phyloP scores from a whole-genome alignment of 1,140 invertebrate species.

The Batillaria attramentaria region DNA sequence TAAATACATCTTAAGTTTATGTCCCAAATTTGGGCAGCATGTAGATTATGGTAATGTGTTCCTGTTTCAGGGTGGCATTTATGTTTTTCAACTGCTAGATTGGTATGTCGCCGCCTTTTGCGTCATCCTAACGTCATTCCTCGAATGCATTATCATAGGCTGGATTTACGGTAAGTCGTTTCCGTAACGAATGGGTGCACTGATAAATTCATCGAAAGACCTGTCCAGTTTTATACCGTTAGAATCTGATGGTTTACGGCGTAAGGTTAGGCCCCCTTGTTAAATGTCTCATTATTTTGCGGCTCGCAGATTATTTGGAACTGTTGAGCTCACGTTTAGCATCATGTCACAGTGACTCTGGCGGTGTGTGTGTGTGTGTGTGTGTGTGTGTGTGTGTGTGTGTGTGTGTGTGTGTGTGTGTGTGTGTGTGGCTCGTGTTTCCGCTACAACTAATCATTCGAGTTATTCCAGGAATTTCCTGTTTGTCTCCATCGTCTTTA shows the following conservation, averaged over 20 bases:
- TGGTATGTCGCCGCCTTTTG: constrained; percentile 89
- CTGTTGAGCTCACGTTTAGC: too few relatives aligned
- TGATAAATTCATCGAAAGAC: too few relatives aligned
- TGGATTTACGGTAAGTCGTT: constrained; percentile 84
- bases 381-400: constrained; percentile 12
- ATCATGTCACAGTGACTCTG: too few relatives aligned
- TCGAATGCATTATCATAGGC: constrained; percentile 81
- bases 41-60: constrained; percentile 9
- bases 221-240: too few relatives aligned
- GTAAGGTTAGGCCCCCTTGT: too few relatives aligned
- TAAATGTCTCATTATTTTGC: too few relatives aligned
- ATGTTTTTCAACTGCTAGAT: constrained; percentile 88
- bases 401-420: constrained; percentile 1
- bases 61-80: constrained; percentile 78
- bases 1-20: not conserved
- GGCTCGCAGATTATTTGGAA: too few relatives aligned
- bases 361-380: constrained; percentile 13
- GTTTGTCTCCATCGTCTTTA: not conserved
- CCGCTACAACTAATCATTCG: not conserved
- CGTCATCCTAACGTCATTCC: constrained; percentile 76
- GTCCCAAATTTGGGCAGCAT: not conserved
- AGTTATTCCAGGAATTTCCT: not conserved
- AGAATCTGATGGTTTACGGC: too few relatives aligned
- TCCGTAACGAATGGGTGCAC: too few relatives aligned
- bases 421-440: not conserved